Evolutionary conservation across 2,888 invertebrate genomes (phyloP).

Genomic region (Chesias legatella): DNA sequence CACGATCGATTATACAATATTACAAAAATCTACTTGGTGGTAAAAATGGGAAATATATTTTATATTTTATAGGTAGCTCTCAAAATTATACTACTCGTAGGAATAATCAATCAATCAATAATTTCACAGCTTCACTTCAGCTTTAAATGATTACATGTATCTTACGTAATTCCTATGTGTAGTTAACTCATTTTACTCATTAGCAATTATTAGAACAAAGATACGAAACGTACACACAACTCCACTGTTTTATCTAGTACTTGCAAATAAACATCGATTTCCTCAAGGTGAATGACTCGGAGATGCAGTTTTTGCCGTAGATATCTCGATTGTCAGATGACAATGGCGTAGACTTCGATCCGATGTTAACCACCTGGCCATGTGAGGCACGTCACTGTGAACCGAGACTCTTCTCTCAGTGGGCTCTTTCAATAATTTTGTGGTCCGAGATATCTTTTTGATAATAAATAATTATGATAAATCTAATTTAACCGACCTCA

Average conservation of each 20-base stretch:
- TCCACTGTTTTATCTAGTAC: conserved; percentile 23
- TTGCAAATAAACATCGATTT: conserved; percentile 49
- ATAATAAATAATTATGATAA: too few species aligned
- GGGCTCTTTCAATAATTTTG: conserved; percentile 8
- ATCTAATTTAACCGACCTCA: too few species aligned
- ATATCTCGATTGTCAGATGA: conserved; percentile 48
- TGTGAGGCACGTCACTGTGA: conserved; percentile 16
- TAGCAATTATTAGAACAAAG: conserved; percentile 24
- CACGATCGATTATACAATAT: too few species aligned
- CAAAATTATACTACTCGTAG: too few species aligned
- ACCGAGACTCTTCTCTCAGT: conserved; percentile 16
- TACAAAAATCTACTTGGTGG: too few species aligned
- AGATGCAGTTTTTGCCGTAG: conserved; percentile 42
- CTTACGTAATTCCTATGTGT: conserved; percentile 5
- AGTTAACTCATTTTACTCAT: conserved; percentile 6
- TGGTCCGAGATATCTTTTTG: too few species aligned
- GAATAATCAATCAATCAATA: too few species aligned
- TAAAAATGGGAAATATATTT: too few species aligned
- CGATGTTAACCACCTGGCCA: conserved; percentile 29
- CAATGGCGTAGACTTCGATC: conserved; percentile 41
- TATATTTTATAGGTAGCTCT: too few species aligned
- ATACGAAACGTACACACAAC: conserved; percentile 30
- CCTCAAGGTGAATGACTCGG: conserved; percentile 56
- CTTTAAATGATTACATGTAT: conserved; percentile 1
- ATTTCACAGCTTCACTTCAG: conserved; percentile 1